These are phyloP conservation scores for Urocynchramus pylzowi DNA, from an alignment of 2,113 vertebrate genomes.

Conservation along the genomic window DNA sequence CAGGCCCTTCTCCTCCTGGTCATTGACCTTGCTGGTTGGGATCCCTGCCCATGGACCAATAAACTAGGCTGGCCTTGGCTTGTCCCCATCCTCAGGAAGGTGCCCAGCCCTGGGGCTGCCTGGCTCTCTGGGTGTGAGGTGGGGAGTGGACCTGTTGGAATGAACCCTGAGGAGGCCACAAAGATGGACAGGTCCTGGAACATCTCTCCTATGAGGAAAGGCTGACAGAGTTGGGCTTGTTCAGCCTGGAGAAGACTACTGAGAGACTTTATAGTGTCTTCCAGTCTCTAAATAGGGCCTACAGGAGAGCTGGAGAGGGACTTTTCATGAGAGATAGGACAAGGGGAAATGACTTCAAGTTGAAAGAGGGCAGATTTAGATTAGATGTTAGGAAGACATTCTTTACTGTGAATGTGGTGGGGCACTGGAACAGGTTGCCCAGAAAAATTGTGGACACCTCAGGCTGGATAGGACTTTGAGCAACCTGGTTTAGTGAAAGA, in stretches of 20 bases:
- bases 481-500: background rate
- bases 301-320: background rate
- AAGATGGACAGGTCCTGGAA: background rate
- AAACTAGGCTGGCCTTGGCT: background rate
- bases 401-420: background rate
- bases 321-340: background rate
- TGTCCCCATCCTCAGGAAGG: too few relatives aligned
- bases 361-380: background rate
- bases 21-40: background rate
- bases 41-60: too few relatives aligned
- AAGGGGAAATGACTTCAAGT: background rate
- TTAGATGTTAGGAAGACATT: background rate
- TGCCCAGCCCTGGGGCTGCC: background rate
- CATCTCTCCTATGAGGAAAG: background rate
- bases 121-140: fast-evolving
- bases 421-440: background rate
- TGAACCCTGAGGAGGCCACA: background rate
- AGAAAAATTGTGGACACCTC: background rate
- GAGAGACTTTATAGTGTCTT: background rate
- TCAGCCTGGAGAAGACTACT: background rate
- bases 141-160: background rate
- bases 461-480: background rate
- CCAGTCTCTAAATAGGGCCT: background rate
- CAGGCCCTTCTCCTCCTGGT: background rate
- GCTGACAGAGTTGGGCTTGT: background rate